Evolutionary conservation across 2,888 invertebrate genomes (phyloP).

Genomic region (Callyntrura guangdongensis): DNA sequence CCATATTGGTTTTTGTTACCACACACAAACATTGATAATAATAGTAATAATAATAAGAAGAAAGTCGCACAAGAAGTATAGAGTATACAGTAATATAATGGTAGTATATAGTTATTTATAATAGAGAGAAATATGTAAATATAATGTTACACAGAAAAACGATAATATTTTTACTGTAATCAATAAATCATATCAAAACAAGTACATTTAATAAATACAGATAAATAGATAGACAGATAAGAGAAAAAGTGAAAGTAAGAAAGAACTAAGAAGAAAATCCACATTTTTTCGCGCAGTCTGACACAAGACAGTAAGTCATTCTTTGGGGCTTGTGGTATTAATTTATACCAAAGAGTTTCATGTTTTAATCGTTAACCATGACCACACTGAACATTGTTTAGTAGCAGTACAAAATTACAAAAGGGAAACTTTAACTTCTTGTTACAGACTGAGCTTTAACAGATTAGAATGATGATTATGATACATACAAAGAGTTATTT

Average conservation of each 20-base stretch:
- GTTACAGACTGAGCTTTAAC: constrained; percentile 10
- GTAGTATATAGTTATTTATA: constrained; percentile 22
- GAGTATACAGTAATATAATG: constrained; percentile 36
- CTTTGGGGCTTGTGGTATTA: neutral
- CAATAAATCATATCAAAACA: constrained; percentile 20
- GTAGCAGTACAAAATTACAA: neutral
- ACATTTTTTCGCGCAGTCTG: constrained; percentile 34
- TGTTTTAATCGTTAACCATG: neutral
- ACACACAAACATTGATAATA: constrained; percentile 56
- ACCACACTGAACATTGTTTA: neutral
- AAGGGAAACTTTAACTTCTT: neutral
- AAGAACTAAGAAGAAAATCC: constrained; percentile 18
- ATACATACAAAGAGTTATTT: neutral
- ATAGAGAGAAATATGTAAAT: constrained; percentile 36
- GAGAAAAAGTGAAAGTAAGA: constrained; percentile 38
- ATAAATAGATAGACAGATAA: constrained; percentile 56
- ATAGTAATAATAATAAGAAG: constrained; percentile 30
- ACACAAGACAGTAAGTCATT: neutral
- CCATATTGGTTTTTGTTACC: constrained; percentile 60
- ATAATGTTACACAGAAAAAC: constrained; percentile 52
- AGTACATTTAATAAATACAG: constrained; percentile 56
- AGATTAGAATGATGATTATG: neutral
- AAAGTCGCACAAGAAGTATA: constrained; percentile 69
- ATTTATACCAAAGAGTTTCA: neutral
- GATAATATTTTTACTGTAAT: constrained; percentile 42